Base-by-base conservation (phyloP, 2,797 vertebrate genomes). In the Erethizon dorsatum region DNA sequence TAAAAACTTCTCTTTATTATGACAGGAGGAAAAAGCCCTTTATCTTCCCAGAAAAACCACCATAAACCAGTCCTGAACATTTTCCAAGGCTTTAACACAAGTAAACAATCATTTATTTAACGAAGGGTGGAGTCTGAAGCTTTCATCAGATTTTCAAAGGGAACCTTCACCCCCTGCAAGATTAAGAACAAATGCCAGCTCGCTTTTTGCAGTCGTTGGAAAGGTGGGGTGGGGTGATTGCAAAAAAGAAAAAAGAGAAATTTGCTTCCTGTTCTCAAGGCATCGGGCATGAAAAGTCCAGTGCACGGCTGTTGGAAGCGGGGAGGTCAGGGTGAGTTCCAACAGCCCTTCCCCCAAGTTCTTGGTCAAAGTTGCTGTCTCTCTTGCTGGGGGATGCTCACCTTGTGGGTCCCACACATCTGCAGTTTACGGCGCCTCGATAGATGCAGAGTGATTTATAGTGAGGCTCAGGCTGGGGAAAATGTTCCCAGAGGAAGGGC, bases 401-500 rank as follows among this genome's bases (percentile, higher is more conserved):
- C 87, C 94, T 96, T 87, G 78, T 92, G 0, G 69, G 59, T 86
- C 50, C 33, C 59, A 28, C 67, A 96, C 92, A 96, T 92, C 87
- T 96, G 91, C 5, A 20, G 59, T 94, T 97, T 33, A 2, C 59
- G 93, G 98, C 0, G 18, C 93, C 88, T 86, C 61, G 88, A 88
- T 2, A 47, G 88, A 86, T 88, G 94, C 71, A 56, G 0, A 41
- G 45, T 98, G 98, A 99, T 99, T 99, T 99, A 98, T 89, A 90
- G 96, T 33, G 0, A 0, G 28, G 84, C 26, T 96, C 86, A 0
- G 63, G 84, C 41, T 96, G 96, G 96, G 96, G 96, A 69, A 78
- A 92, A 65, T 9, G 31, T 96, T 97, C 97, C 95, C 90, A 90
- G 92, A 17, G 0, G 97, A 97, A 98, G 78, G 94, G 97, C 84